Percentiles rank a stretch among this genome's conserved stretches.
Evolutionary conservation across 2,888 invertebrate species (phyloP).

Genomic region (Trachelus tabidus): DNA sequence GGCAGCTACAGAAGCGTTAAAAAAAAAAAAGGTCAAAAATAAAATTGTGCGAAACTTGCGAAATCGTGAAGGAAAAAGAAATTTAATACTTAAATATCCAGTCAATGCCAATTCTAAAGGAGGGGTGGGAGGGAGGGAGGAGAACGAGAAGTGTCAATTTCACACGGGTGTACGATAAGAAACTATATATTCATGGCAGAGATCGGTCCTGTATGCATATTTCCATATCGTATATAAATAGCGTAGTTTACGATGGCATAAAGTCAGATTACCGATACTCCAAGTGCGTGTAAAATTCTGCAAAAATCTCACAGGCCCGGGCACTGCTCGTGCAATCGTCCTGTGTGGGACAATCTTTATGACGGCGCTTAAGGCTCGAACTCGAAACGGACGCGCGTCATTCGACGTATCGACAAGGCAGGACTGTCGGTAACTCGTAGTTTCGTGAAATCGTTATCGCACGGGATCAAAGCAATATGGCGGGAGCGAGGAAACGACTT

Average conservation of each 20-base stretch:
- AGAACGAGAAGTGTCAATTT: not conserved
- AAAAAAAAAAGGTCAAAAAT: too few relatives aligned
- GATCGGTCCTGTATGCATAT: not conserved
- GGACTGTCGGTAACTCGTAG: too few relatives aligned
- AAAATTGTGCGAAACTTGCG: too few relatives aligned
- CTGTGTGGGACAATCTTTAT: slow-evolving; percentile 2
- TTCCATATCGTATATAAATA: slow-evolving; percentile 17
- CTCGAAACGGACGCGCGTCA: not conserved
- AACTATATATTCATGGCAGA: not conserved
- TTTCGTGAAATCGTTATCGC: too few relatives aligned
- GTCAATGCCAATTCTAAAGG: too few relatives aligned
- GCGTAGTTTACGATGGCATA: slow-evolving; percentile 22
- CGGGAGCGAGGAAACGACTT: too few relatives aligned
- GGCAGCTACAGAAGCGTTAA: too few relatives aligned
- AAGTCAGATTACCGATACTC: slow-evolving; percentile 19
- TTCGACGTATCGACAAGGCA: too few relatives aligned
- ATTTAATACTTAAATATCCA: too few relatives aligned
- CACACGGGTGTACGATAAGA: not conserved
- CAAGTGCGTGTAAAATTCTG: not conserved
- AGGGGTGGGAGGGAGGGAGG: too few relatives aligned
- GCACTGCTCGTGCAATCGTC: not conserved
- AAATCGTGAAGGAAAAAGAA: too few relatives aligned
- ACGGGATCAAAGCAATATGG: too few relatives aligned
- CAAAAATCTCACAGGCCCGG: not conserved
- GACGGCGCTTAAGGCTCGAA: slow-evolving; percentile 4